Percentiles rank a stretch among this genome's conserved stretches.
Conservation (phyloP, 2,888 invertebrate genomes). For the Calliopum simillimum region DNA sequence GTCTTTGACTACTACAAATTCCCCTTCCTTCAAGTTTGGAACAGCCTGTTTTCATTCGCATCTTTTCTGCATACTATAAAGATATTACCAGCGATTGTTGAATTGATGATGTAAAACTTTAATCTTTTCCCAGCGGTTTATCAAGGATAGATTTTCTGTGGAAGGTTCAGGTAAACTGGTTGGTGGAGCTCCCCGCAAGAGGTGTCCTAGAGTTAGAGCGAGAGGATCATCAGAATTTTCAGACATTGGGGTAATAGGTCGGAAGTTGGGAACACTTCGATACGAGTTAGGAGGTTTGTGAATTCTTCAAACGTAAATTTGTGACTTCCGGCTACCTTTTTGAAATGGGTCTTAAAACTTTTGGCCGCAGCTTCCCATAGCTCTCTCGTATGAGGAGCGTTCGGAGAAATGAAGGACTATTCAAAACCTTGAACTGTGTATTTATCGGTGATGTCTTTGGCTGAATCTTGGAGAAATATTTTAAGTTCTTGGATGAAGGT, state of each 20-base stretch:
- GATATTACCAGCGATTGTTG: neutral
- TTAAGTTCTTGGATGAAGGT: neutral
- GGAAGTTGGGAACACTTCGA: constrained; percentile 27
- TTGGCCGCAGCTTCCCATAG: constrained; percentile 29
- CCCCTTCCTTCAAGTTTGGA: neutral
- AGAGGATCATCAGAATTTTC: constrained; percentile 16
- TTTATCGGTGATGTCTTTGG: neutral
- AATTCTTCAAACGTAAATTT: constrained; percentile 37
- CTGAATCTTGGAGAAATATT: neutral
- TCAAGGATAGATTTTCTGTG: neutral
- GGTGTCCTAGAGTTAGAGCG: constrained; percentile 31
- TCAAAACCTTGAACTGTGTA: constrained; percentile 30
- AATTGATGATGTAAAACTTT: constrained; percentile 21
- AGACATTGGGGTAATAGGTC: constrained; percentile 31
- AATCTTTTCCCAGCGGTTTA: constrained; percentile 8
- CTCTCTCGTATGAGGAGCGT: constrained; percentile 36
- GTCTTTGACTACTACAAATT: neutral
- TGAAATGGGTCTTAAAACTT: constrained; percentile 30
- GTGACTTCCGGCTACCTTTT: constrained; percentile 19
- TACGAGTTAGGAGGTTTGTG: constrained; percentile 17
- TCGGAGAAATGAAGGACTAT: constrained; percentile 33
- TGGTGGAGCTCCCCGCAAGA: constrained; percentile 28
- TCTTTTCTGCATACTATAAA: neutral
- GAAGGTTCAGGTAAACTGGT: constrained; percentile 23
- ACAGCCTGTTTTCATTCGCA: neutral